These are phyloP conservation scores for Orbicella faveolata DNA, from an alignment of 64 coral and sea anemone genomes.

Conservation along the genomic window DNA sequence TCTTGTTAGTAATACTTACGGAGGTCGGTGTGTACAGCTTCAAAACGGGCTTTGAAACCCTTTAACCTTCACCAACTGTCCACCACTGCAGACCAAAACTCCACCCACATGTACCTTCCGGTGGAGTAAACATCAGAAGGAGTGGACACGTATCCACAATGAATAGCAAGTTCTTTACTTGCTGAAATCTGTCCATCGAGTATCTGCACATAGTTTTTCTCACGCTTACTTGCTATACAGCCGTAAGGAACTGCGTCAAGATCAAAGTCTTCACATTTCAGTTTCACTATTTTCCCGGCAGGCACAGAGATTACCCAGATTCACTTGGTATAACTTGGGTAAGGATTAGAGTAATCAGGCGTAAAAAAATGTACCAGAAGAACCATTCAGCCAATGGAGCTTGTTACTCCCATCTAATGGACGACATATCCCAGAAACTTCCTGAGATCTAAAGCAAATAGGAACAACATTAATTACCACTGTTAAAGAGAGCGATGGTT, in stretches of 20 bases:
- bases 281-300: constrained; percentile 9
- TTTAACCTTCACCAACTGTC: rapidly evolving
- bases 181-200: background rate
- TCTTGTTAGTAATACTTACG: background rate
- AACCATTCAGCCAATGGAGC: background rate
- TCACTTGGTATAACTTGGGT: constrained; percentile 3
- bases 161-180: background rate
- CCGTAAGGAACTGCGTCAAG: background rate
- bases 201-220: constrained; percentile 11
- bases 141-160: background rate
- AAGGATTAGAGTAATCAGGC: constrained; percentile 24
- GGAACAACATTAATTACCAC: background rate
- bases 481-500: background rate
- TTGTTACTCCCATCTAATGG: too few relatives aligned
- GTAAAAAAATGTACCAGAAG: constrained; percentile 39
- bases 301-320: constrained; percentile 44
- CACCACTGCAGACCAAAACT: background rate
- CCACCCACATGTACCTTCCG: background rate
- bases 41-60: constrained; percentile 6
- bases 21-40: background rate
- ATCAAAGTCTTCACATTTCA: constrained; percentile 26
- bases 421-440: constrained; percentile 10
- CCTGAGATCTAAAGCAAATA: background rate
- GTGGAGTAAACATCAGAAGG: background rate
- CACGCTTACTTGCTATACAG: background rate